phyloP scores from a whole-genome alignment of 2,888 invertebrate species.

The Nemurella pictetii region DNA sequence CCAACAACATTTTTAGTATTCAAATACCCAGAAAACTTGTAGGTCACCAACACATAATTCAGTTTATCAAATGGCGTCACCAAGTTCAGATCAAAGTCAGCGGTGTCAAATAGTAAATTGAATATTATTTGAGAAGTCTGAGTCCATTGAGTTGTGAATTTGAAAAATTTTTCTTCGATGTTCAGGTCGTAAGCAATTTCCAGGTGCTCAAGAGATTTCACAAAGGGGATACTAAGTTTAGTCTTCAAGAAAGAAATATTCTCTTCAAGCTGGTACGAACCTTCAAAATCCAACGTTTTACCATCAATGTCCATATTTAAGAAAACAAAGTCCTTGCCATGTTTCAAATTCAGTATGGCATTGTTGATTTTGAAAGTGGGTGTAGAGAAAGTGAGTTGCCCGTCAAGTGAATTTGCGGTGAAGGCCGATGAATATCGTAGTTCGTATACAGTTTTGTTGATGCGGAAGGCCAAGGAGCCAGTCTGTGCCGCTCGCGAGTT shows the following conservation, averaged over 20 bases:
- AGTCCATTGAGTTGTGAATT: conserved; percentile 28
- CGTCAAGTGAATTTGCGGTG: not conserved
- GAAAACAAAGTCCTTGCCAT: conserved; percentile 25
- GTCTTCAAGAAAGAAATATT: conserved; percentile 34
- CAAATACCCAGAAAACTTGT: not conserved
- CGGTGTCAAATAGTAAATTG: not conserved
- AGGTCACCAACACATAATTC: conserved; percentile 37
- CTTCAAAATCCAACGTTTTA: conserved; percentile 37
- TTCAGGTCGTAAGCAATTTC: conserved; percentile 34
- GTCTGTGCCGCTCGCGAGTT: not conserved
- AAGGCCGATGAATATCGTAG: conserved; percentile 26
- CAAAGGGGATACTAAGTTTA: conserved; percentile 39
- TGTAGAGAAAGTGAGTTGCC: not conserved
- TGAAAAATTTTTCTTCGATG: conserved; percentile 7
- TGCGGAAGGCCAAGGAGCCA: conserved; percentile 3
- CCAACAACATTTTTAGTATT: conserved; percentile 11
- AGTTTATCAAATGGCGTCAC: conserved; percentile 44
- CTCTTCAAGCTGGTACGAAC: conserved; percentile 28
- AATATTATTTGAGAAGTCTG: conserved; percentile 6
- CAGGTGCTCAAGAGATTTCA: conserved; percentile 33
- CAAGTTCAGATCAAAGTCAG: conserved; percentile 36
- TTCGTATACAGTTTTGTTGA: conserved; percentile 24
- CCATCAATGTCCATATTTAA: conserved; percentile 36
- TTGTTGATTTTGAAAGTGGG: conserved; percentile 32
- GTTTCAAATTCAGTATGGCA: conserved; percentile 14